Evolutionary conservation across 2,888 invertebrate species (phyloP).

Genomic region (Schizotus pectinicornis): DNA sequence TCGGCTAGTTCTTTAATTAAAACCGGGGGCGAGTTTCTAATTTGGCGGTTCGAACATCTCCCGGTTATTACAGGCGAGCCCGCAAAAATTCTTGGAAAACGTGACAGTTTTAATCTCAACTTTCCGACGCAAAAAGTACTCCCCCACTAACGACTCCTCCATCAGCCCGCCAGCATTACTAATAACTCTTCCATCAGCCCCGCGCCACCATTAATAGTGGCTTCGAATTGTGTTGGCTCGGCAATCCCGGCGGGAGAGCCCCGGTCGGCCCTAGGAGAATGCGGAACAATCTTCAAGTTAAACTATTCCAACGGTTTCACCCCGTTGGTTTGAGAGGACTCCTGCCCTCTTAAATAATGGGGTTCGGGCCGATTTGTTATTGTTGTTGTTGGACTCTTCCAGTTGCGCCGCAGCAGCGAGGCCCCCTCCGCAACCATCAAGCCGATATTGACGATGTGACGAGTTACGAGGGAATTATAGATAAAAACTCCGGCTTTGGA

Average conservation of each 20-base stretch:
- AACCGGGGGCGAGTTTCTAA: constrained; percentile 4
- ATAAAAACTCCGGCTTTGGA: not conserved
- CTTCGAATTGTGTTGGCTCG: not conserved
- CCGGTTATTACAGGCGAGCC: not conserved
- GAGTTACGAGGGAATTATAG: too few relatives aligned
- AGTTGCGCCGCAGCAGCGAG: too few relatives aligned
- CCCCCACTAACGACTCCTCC: not conserved
- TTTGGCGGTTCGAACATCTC: constrained; percentile 7
- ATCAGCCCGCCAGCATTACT: not conserved
- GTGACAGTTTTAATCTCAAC: not conserved
- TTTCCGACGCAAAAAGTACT: too few relatives aligned
- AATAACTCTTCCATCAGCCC: not conserved
- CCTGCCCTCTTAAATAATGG: not conserved
- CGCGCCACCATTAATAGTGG: not conserved
- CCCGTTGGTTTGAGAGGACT: not conserved
- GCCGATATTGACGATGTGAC: too few relatives aligned
- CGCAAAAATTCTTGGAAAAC: constrained; percentile 4
- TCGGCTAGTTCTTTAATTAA: constrained; percentile 13
- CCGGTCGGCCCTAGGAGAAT: constrained; percentile 9
- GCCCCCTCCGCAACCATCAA: too few relatives aligned
- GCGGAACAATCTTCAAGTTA: constrained; percentile 9
- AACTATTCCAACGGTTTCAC: constrained; percentile 4
- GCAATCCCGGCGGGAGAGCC: constrained; percentile 1
- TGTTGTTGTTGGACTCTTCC: too few relatives aligned
- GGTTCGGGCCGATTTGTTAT: too few relatives aligned